Percentiles rank a stretch among this genome's conserved stretches.
Conservation (phyloP, 1,140 invertebrate species). For the Agraylea sexmaculata region DNA sequence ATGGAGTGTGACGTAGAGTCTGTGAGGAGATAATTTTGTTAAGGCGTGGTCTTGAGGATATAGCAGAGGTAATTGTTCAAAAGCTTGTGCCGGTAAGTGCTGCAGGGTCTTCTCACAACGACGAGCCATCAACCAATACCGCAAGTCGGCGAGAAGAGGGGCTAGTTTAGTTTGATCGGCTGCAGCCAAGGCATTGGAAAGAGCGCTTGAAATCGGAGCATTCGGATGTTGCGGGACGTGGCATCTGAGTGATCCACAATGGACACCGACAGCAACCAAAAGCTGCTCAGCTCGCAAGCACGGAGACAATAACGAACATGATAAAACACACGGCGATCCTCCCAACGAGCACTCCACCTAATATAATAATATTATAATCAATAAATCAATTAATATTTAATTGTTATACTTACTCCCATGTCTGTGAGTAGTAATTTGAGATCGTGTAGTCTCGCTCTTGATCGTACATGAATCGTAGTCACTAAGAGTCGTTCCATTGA, state of each 20-base stretch:
- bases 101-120: slow-evolving; percentile 91
- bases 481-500: slow-evolving; percentile 93
- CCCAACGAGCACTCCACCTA: slow-evolving; percentile 41
- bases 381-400: not conserved
- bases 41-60: slow-evolving; percentile 68
- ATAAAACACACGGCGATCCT: slow-evolving; percentile 82
- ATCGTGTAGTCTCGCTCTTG: slow-evolving; percentile 66
- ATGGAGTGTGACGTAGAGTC: slow-evolving; percentile 77
- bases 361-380: not conserved
- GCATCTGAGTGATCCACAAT: slow-evolving; percentile 81
- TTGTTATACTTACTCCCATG: slow-evolving; percentile 28
- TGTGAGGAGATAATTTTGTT: slow-evolving; percentile 60
- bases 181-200: slow-evolving; percentile 57
- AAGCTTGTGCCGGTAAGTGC: slow-evolving; percentile 78
- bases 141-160: slow-evolving; percentile 31
- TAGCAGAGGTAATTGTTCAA: slow-evolving; percentile 72
- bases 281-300: slow-evolving; percentile 85
- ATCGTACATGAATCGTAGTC: slow-evolving; percentile 92
- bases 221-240: slow-evolving; percentile 81
- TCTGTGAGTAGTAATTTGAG: slow-evolving; percentile 55
- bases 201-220: slow-evolving; percentile 66
- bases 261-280: slow-evolving; percentile 84
- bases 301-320: slow-evolving; percentile 76
- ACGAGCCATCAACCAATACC: slow-evolving; percentile 74
- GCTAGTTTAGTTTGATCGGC: slow-evolving; percentile 25